Evolutionary conservation across 2,797 vertebrate species (phyloP), one percentile per base, ranked within the genome.

Genomic region (Smutsia gigantea): DNA sequence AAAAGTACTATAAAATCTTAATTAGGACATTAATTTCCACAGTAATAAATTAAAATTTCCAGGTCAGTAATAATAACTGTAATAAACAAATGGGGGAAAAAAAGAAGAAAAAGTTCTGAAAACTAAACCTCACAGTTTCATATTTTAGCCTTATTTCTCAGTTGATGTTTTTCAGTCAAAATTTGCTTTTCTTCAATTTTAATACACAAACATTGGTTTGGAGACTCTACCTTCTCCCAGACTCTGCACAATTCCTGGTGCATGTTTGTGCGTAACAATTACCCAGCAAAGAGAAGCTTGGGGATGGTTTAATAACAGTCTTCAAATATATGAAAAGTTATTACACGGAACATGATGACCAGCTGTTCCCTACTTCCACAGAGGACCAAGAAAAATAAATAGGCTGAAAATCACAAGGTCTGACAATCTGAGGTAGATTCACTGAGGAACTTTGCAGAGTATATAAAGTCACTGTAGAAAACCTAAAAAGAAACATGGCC

Each of bases 241-340:
- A n/a, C 71, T 96, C 93, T 86, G 75, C 1, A 2, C 87, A 81
- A 88, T 86, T 94, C 92, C 74, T 95, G 72, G 86, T 0, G 4
- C 94, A 93, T 97, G 88, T 64, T 64, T 94, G 91, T 92, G 86
- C 78, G 97, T 97, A 92, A 89, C 95, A 97, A 97, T 96, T 95
- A 97, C 69, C 55, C 55, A 11, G 69, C 82, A 91, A 92, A 95
- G 63, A 97, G 95, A 95, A 97, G 66, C 85, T 79, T 86, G 61
- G 71, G 66, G 95, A 90, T 78, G 94, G 72, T 93, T 97, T 97
- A 97, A 97, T 95, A 96, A 97, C 61, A 97, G 88, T 90, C 95
- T 97, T 97, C 93, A 97, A 97, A 97, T 96, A 91, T 95, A 95
- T 93, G 90, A 95, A 96, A 97, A 97, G 93, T 97, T 97, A 97